These are phyloP conservation scores for Aspidiotus rigidus DNA, from an alignment of 2,888 invertebrate species.

Conservation along the genomic window DNA sequence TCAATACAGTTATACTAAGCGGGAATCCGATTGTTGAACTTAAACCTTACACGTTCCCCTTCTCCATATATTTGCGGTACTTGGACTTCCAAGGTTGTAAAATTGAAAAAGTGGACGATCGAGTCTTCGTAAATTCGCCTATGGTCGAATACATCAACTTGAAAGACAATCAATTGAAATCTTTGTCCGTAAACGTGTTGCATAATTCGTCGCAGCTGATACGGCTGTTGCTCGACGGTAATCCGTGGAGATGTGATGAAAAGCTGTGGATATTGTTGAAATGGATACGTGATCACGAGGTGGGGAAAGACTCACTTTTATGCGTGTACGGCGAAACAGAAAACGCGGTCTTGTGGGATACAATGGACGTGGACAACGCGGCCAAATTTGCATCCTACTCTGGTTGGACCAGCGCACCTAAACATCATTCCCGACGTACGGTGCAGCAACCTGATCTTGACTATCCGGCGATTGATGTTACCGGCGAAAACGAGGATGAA, in stretches of 20 bases:
- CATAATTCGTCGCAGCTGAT: neutral
- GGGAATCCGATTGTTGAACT: constrained; percentile 17
- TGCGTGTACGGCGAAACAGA: constrained; percentile 24
- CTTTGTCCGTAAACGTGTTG: neutral
- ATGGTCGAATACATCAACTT: constrained; percentile 15
- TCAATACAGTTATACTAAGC: constrained; percentile 15
- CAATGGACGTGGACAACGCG: constrained; percentile 14
- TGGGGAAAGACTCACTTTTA: neutral
- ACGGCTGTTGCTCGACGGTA: constrained; percentile 10
- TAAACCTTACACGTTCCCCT: constrained; percentile 1
- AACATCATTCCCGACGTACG: neutral
- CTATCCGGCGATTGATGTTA: neutral
- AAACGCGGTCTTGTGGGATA: constrained; percentile 27
- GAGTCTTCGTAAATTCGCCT: constrained; percentile 11
- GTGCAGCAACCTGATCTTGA: neutral
- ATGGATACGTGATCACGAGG: constrained; percentile 11
- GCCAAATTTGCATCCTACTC: constrained; percentile 8
- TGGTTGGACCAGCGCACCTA: neutral
- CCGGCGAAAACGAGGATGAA: neutral
- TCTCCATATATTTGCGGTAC: constrained; percentile 3
- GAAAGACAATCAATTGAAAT: constrained; percentile 15
- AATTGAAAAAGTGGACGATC: constrained; percentile 1
- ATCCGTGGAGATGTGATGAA: constrained; percentile 13
- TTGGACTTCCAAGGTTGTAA: constrained; percentile 21
- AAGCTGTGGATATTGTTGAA: constrained; percentile 15